A percentile compares a stretch with the other conserved stretches of the same genome.
phyloP scores from a whole-genome alignment of 2,797 vertebrate species.

The Halcyon leucocephala region DNA sequence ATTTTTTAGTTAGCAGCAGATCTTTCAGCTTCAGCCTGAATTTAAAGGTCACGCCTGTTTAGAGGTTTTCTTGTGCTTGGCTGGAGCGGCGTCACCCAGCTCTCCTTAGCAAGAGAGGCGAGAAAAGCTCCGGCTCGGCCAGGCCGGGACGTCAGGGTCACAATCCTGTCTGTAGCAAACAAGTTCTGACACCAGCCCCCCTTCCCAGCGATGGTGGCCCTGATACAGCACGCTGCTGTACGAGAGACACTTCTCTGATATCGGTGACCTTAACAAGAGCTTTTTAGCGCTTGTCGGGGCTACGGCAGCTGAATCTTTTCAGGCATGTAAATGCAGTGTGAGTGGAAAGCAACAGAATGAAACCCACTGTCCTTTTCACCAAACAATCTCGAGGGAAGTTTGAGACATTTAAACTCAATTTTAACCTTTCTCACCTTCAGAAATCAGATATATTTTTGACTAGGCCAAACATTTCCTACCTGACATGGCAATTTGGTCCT shows the following conservation, averaged over 20 bases:
- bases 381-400: background rate
- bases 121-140: background rate
- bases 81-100: background rate
- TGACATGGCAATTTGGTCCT: background rate
- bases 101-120: accelerated
- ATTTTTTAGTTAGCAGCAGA: background rate
- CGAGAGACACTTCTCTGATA: background rate
- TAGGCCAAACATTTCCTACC: background rate
- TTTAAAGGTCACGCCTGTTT: slow-evolving; percentile 12
- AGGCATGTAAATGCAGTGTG: background rate
- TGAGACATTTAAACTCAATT: background rate
- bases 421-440: background rate
- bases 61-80: background rate
- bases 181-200: background rate
- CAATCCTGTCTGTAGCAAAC: background rate
- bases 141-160: accelerated
- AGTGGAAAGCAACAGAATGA: background rate
- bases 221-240: background rate
- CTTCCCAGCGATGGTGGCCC: background rate
- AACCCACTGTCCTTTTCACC: background rate
- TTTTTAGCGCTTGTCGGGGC: background rate
- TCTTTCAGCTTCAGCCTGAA: background rate
- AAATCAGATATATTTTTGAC: background rate
- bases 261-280: slow-evolving; percentile 10
- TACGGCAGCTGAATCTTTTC: background rate